A percentile compares a stretch with the other conserved stretches of the same genome.
Conservation (phyloP, 2,797 vertebrate species). For the Xenops minutus region DNA sequence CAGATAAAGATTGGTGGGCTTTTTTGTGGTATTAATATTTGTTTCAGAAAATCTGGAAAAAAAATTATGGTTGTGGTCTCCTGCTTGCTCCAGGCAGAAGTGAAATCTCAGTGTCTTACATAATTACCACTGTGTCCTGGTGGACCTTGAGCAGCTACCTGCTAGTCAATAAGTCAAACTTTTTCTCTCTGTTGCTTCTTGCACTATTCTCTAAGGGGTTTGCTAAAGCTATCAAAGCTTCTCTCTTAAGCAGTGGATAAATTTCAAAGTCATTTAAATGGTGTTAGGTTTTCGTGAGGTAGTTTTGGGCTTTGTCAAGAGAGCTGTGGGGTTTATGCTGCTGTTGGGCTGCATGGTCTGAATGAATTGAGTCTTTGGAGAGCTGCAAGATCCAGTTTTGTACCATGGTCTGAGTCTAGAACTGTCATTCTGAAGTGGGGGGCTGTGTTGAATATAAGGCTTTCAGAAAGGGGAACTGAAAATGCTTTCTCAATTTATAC, state of each 20-base stretch:
- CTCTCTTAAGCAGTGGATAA: neutral
- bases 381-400: neutral
- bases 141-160: neutral
- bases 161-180: neutral
- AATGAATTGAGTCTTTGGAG: neutral
- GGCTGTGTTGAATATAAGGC: constrained; percentile 17
- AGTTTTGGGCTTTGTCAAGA: neutral
- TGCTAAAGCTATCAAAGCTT: neutral
- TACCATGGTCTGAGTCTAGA: neutral
- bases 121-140: neutral
- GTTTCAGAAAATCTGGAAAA: neutral
- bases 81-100: neutral
- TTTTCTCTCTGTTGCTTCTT: neutral
- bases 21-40: neutral
- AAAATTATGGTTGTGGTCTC: neutral
- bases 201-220: neutral
- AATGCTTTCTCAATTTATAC: constrained; percentile 43
- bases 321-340: neutral
- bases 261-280: neutral
- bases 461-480: constrained; percentile 35
- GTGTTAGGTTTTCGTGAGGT: neutral
- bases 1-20: neutral
- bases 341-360: neutral
- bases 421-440: neutral
- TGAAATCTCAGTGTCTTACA: neutral